phyloP scores from a whole-genome alignment of 2,797 vertebrate species.

The Gobionotothen gibberifrons region DNA sequence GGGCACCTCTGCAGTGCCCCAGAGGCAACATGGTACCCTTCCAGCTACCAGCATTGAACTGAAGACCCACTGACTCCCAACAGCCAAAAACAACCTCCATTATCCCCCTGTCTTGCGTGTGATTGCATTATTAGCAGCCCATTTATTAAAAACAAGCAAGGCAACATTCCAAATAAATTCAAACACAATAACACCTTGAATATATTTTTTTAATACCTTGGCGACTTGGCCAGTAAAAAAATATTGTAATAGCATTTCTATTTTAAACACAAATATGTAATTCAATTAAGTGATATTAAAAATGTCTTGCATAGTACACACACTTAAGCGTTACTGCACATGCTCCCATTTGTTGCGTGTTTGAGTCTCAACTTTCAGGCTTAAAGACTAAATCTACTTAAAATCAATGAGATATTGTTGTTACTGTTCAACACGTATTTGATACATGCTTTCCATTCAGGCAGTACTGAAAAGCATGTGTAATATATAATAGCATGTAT shows the following conservation, averaged over 20 bases:
- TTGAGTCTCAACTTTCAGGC: neutral
- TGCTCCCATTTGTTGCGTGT: slow-evolving; percentile 1
- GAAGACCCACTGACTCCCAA: too few relatives aligned
- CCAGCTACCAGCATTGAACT: too few relatives aligned
- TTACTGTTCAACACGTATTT: neutral
- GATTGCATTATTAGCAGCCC: slow-evolving; percentile 6
- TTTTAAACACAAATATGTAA: neutral
- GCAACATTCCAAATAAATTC: neutral
- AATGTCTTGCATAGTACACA: neutral
- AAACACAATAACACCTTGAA: neutral
- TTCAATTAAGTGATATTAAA: neutral
- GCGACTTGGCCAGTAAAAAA: neutral
- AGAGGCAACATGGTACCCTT: too few relatives aligned
- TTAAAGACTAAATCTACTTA: neutral
- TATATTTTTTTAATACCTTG: neutral
- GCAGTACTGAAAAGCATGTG: neutral
- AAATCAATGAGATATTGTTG: neutral
- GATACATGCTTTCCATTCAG: neutral
- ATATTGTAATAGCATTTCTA: neutral
- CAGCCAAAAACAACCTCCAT: slow-evolving; percentile 7
- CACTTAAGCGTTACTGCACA: neutral
- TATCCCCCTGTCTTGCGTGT: slow-evolving; percentile 25
- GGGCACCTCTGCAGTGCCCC: too few relatives aligned
- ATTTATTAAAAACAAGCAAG: slow-evolving; percentile 1
- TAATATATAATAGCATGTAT: neutral